These are phyloP conservation scores for Tamias sibiricus DNA, from an alignment of 2,113 vertebrate species.

Conservation along the genomic window DNA sequence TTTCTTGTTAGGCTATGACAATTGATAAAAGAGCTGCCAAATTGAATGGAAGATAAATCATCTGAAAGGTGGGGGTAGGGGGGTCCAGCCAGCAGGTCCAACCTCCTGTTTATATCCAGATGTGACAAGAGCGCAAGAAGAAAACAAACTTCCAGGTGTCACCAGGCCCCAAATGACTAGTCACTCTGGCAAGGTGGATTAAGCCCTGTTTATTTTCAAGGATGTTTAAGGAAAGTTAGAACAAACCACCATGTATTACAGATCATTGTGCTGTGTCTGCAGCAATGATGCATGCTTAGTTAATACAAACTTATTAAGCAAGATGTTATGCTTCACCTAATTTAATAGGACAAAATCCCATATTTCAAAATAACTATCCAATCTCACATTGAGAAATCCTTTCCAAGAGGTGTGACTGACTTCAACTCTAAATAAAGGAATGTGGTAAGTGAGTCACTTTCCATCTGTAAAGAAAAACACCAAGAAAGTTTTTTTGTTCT, in stretches of 20 bases:
- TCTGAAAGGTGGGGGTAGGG: not conserved
- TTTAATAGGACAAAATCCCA: not conserved
- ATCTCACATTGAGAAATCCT: not conserved
- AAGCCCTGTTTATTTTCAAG: conserved; percentile 19
- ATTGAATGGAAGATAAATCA: not conserved
- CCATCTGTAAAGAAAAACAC: not conserved
- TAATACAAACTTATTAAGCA: not conserved
- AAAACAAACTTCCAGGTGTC: not conserved
- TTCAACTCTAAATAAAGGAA: conserved; percentile 27
- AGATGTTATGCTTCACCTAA: not conserved
- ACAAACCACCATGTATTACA: not conserved
- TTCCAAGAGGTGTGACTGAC: not conserved
- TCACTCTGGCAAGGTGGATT: not conserved
- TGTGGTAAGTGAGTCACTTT: not conserved
- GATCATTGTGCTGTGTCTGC: not conserved
- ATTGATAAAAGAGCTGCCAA: not conserved
- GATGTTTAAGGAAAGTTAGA: not conserved
- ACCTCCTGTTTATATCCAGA: conserved; percentile 1
- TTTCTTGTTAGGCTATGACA: not conserved
- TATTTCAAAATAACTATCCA: conserved; percentile 46
- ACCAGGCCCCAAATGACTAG: not conserved
- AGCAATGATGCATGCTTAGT: not conserved
- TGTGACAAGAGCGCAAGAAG: not conserved
- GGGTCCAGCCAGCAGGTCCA: not conserved
- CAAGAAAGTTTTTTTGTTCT: not conserved